Conservation (phyloP, 2,797 vertebrate species). For the Borostomias antarcticus region DNA sequence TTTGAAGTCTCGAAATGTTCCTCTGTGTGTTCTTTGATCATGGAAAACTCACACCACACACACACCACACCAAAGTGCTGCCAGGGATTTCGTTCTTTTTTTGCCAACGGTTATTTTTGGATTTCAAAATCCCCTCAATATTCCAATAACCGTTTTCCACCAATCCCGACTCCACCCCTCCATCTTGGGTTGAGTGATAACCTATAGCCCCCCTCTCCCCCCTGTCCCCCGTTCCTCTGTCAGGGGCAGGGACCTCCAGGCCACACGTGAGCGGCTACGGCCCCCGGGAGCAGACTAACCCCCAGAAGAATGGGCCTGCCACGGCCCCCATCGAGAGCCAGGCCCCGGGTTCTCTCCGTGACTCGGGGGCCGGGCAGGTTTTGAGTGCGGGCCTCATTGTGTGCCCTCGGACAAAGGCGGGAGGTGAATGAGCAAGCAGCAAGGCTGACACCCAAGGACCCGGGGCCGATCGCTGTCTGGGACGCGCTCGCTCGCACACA, state of each 20-base stretch:
- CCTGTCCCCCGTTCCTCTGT: background rate
- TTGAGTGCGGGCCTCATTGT: constrained; percentile 38
- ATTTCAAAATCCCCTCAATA: too few species aligned
- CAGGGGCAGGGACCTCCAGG: constrained; percentile 6
- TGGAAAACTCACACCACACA: too few species aligned
- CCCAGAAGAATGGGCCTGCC: constrained; percentile 38
- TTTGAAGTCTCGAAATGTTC: too few species aligned
- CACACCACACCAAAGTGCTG: too few species aligned
- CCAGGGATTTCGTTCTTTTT: too few species aligned
- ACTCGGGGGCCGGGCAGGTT: constrained; percentile 29
- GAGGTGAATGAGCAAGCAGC: constrained; percentile 31
- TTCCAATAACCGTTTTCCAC: too few species aligned
- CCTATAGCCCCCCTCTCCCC: background rate
- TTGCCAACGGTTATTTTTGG: too few species aligned
- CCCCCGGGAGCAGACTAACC: constrained; percentile 28
- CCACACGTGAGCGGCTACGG: constrained; percentile 30
- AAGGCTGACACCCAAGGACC: constrained; percentile 29
- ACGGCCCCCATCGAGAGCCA: constrained; percentile 31
- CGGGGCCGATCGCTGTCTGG: background rate
- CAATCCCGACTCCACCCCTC: background rate
- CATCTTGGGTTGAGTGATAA: too few species aligned
- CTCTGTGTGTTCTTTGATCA: too few species aligned
- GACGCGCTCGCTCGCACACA: background rate
- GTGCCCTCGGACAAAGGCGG: constrained; percentile 37
- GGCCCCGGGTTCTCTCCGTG: constrained; percentile 36